Evolutionary conservation across 2,797 vertebrate genomes (phyloP).

Genomic region (Otus scops): DNA sequence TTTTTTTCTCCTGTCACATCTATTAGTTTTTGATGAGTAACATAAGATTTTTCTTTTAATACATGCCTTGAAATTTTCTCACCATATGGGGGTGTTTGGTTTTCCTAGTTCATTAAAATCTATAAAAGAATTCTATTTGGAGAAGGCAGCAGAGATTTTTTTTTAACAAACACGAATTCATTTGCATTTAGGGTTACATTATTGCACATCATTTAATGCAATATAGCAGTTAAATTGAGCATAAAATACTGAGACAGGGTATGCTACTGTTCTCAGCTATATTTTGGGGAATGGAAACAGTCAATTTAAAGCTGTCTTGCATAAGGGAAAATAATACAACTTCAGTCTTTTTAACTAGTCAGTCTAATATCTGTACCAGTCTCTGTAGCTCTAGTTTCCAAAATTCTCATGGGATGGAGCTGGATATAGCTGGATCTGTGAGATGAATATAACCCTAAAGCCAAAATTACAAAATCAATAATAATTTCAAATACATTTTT

Average conservation of each 20-base stretch:
- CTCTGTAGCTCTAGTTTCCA: background rate
- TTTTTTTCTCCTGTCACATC: constrained; percentile 22
- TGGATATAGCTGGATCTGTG: background rate
- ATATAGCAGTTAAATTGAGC: constrained; percentile 56
- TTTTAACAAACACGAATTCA: background rate
- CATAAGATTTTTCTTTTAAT: constrained; percentile 16
- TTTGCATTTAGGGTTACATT: constrained; percentile 54
- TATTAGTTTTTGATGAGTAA: constrained; percentile 45
- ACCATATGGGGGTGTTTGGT: constrained; percentile 17
- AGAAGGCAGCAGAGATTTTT: background rate
- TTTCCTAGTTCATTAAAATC: constrained; percentile 41
- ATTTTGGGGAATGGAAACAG: constrained; percentile 1
- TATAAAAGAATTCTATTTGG: background rate
- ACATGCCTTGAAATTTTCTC: constrained; percentile 6
- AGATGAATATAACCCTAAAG: background rate
- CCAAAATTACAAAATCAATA: constrained; percentile 61
- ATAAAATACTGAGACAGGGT: constrained; percentile 33
- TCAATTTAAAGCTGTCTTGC: constrained; percentile 2
- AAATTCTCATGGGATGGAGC: background rate
- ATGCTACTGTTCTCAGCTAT: background rate
- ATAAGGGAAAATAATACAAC: background rate
- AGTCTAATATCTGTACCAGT: background rate
- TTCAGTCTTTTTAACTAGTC: background rate
- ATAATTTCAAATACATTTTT: constrained; percentile 40
- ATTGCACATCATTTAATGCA: constrained; percentile 49